Evolutionary conservation across 2,113 vertebrate genomes (phyloP), one percentile per base, ranked within the genome.

Genomic region (Limanda limanda): DNA sequence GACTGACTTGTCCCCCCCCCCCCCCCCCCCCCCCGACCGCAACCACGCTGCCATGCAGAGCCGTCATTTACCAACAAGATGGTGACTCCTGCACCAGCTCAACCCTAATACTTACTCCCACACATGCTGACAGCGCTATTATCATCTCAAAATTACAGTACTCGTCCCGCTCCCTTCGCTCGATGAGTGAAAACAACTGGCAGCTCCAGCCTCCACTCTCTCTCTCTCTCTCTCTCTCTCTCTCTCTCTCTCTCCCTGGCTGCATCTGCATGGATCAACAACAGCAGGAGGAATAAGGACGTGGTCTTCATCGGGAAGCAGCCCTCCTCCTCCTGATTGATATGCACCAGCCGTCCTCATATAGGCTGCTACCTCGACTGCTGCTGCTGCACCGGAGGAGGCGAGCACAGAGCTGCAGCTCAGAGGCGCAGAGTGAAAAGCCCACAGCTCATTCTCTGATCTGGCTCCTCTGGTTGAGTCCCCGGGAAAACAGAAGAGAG

Each of bases 311-410:
- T 42, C 40, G 69, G 74, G 81, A 81, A 81, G 60, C 78, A 42
- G 55, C 61, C 74, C 35, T 61, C 2, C 17, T 59, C 40, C 47
- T 17, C 62, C 69, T 87, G 88, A 91, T 93, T 93, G 89, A 92
- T 89, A 92, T 93, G 88, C 91, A 88, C 83, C 80, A 63, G 81
- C 82, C 80, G 86, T 92, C 86, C 71, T 88, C 77, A 81, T 74
- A 81, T 61, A 90, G 79, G 81, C 82, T 80, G 64, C 63, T 88
- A 71, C 75, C 82, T 77, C 74, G 79, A 51, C 65, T 80, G 64
- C 58, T 88, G 64, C 58, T 88, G 77, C 75, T 84, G 82, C 74
- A 66, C 63, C 58, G 69, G 55, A 74, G 67, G 81, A 59, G 64
- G 77, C 14, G 51, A 15, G 14, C 2, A 15, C 14, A 21, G 51